These are phyloP conservation scores for Fistularia tabacaria DNA, from an alignment of 2,797 vertebrate species.

Conservation along the genomic window DNA sequence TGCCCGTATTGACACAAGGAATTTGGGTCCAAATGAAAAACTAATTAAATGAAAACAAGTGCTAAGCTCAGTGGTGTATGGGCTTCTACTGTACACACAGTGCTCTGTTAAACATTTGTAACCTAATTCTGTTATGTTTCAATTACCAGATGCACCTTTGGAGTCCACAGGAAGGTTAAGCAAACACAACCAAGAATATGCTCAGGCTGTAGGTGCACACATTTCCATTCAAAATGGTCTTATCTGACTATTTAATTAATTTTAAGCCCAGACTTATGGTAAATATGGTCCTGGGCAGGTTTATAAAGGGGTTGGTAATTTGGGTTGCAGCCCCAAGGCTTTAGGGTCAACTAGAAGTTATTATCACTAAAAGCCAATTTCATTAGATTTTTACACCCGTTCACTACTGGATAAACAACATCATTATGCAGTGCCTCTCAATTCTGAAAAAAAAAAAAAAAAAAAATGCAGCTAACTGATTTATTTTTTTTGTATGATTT, in stretches of 20 bases:
- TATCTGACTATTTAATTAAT: slow-evolving; percentile 69
- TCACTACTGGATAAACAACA: not conserved
- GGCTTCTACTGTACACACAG: slow-evolving; percentile 71
- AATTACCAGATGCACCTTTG: slow-evolving; percentile 76
- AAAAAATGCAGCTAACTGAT: not conserved
- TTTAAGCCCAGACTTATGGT: slow-evolving; percentile 55
- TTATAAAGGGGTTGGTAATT: slow-evolving; percentile 49
- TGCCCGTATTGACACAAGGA: slow-evolving; percentile 60
- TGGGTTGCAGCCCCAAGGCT: slow-evolving; percentile 27
- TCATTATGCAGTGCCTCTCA: too few relatives aligned
- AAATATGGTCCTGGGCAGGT: slow-evolving; percentile 55
- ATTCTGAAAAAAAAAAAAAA: too few relatives aligned
- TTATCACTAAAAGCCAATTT: slow-evolving; percentile 28
- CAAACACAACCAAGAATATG: slow-evolving; percentile 69
- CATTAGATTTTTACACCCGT: slow-evolving; percentile 32
- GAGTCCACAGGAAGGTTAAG: slow-evolving; percentile 76
- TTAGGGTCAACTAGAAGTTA: slow-evolving; percentile 57
- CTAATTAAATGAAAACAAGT: slow-evolving; percentile 81
- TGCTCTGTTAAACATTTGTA: slow-evolving; percentile 76
- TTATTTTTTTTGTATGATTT: slow-evolving; percentile 16
- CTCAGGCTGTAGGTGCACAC: slow-evolving; percentile 58
- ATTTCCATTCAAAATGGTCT: slow-evolving; percentile 58
- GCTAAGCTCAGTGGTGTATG: slow-evolving; percentile 66
- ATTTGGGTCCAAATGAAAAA: slow-evolving; percentile 73
- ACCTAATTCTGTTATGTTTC: slow-evolving; percentile 81